phyloP scores from a whole-genome alignment of 2,888 invertebrate genomes.

The Polydrusus pterygomalis region DNA sequence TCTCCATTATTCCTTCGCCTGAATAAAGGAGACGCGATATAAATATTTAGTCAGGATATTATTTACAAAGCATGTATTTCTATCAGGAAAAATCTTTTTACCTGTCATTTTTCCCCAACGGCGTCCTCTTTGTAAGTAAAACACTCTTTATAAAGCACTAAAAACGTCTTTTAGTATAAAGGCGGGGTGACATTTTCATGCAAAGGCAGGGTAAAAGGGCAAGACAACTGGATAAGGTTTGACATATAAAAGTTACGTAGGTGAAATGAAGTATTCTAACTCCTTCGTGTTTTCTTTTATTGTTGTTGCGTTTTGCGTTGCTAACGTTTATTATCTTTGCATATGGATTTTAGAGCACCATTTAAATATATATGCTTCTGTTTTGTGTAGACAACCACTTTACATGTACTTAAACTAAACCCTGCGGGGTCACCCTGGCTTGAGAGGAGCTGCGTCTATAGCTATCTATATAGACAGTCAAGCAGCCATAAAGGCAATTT shows the following conservation, averaged over 20 bases:
- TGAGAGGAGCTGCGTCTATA: too few species aligned
- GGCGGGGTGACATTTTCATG: conserved; percentile 15
- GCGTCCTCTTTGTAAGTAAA: conserved; percentile 10
- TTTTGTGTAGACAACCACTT: too few species aligned
- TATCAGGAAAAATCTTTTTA: conserved; percentile 13
- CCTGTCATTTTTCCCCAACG: conserved; percentile 14
- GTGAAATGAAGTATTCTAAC: neutral
- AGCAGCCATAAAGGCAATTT: too few species aligned
- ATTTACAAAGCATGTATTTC: conserved; percentile 6
- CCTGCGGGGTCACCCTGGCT: too few species aligned
- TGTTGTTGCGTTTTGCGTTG: too few species aligned
- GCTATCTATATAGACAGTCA: too few species aligned
- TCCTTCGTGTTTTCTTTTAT: neutral
- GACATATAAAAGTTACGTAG: neutral
- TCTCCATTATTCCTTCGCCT: neutral
- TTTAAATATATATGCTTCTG: too few species aligned
- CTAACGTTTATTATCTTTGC: too few species aligned
- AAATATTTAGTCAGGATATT: conserved; percentile 4
- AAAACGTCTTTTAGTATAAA: conserved; percentile 16
- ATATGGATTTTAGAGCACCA: too few species aligned
- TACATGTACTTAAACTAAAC: too few species aligned
- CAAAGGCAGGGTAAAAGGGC: neutral
- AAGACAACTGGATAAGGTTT: conserved; percentile 16
- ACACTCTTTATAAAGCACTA: conserved; percentile 20
- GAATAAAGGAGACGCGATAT: neutral